These are phyloP conservation scores for Brachionus rotundiformis DNA, from an alignment of 1,140 invertebrate species.

Conservation along the genomic window DNA sequence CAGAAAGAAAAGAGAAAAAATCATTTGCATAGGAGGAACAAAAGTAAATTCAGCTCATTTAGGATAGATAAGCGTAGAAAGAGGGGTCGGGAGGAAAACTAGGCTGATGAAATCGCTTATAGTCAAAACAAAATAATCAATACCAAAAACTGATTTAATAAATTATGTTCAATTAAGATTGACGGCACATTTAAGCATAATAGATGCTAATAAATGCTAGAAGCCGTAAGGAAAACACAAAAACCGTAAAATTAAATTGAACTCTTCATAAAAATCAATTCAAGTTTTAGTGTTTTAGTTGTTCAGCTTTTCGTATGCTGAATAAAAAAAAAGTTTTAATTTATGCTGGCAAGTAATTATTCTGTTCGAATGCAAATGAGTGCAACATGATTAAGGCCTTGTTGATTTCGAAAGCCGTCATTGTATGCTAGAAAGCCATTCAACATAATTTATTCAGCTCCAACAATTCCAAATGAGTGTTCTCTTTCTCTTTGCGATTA, in stretches of 20 bases:
- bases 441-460: slow-evolving; percentile 8
- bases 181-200: neutral
- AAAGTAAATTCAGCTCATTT: slow-evolving; percentile 19
- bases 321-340: slow-evolving; percentile 18
- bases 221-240: neutral
- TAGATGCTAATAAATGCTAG: neutral
- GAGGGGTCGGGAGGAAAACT: neutral
- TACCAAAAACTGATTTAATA: neutral
- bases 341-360: slow-evolving; percentile 34
- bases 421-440: slow-evolving; percentile 17
- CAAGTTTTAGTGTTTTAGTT: too few relatives aligned
- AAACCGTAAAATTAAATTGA: neutral
- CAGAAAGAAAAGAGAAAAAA: neutral
- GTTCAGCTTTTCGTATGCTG: neutral
- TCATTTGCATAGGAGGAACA: slow-evolving; percentile 2
- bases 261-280: slow-evolving; percentile 32
- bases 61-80: neutral
- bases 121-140: neutral
- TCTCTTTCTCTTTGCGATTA: neutral
- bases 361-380: slow-evolving; percentile 43
- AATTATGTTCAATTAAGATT: neutral
- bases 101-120: neutral
- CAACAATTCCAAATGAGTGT: neutral
- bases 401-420: slow-evolving; percentile 5
- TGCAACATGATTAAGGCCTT: slow-evolving; percentile 39